These are phyloP conservation scores for Hippocampus zosterae DNA, from an alignment of 2,113 vertebrate genomes.

Conservation along the genomic window DNA sequence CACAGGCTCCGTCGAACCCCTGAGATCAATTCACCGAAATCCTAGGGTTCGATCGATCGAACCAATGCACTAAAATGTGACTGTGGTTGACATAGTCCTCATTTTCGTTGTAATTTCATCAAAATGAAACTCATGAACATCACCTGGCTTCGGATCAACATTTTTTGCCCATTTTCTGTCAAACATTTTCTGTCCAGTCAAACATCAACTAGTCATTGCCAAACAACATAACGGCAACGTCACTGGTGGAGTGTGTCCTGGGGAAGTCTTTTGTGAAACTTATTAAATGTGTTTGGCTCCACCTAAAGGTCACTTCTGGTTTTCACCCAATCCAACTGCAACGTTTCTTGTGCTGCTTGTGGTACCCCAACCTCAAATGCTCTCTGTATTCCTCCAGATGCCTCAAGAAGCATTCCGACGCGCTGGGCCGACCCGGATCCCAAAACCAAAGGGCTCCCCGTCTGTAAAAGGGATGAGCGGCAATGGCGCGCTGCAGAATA, in stretches of 20 bases:
- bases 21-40: too few relatives aligned
- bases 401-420: slow-evolving; percentile 74
- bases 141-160: background rate
- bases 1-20: too few relatives aligned
- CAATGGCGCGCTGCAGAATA: slow-evolving; percentile 29
- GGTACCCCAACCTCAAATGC: background rate
- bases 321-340: background rate
- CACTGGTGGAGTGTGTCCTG: background rate
- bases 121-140: background rate
- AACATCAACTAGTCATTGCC: background rate
- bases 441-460: slow-evolving; percentile 78
- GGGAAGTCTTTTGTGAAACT: background rate
- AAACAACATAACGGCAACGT: too few relatives aligned
- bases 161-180: background rate
- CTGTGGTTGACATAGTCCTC: background rate
- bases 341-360: background rate
- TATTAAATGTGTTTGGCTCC: background rate
- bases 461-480: slow-evolving; percentile 66
- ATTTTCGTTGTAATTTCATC: background rate
- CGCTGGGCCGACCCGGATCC: slow-evolving; percentile 80
- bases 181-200: background rate
- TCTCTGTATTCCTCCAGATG: slow-evolving; percentile 70
- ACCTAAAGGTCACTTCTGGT: background rate
- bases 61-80: too few relatives aligned
- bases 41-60: too few relatives aligned